Evolutionary conservation across 2,113 vertebrate species (phyloP), one percentile per base, ranked within the genome.

Genomic region (Arizona elegans): DNA sequence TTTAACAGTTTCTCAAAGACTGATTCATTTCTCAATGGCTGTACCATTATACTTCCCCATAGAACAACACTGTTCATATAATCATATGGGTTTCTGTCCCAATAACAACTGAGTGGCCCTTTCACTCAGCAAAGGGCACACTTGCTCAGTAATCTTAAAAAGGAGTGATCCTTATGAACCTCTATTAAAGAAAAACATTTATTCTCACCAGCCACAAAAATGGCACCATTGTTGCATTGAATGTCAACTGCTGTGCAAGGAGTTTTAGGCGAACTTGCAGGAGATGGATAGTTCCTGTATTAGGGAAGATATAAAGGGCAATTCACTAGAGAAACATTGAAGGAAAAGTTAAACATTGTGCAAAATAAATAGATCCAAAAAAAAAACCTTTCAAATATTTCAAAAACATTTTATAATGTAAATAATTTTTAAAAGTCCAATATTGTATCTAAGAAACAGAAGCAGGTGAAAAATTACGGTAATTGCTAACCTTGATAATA

Each of bases 171-270:
- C 75, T 21, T 81, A 19, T 81, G 17, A 81, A 81, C 8, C 8
- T 81, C 75, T 81, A 21, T 38, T 81, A 81, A 21, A 43, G 65
- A 75, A 75, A 75, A n/a, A 70, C 29, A 70, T 81, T 81, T 81
- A 38, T 90, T 89, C 94, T 97, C 97, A 99, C 99, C 99, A 97
- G 99, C 99, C 91, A 99, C 97, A 94, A 99, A 99, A 96, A 99
- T 97, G 15, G 99, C 98, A 88, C 97, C 91, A 33, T 99, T 99
- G 92, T 98, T 98, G 96, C 99, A 99, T 92, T 99, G 98, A 96
- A 98, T 97, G 86, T 98, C 98, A 96, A 97, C 97, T 91, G 97
- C 96, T 92, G 96, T 93, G 95, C 99, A 99, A 19, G 96, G 91
- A 89, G 96, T 96, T 95, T 95, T 95, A 12, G 98, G 97, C 50